These are phyloP conservation scores for Nestor notabilis DNA, from an alignment of 2,113 vertebrate species.

Conservation along the genomic window DNA sequence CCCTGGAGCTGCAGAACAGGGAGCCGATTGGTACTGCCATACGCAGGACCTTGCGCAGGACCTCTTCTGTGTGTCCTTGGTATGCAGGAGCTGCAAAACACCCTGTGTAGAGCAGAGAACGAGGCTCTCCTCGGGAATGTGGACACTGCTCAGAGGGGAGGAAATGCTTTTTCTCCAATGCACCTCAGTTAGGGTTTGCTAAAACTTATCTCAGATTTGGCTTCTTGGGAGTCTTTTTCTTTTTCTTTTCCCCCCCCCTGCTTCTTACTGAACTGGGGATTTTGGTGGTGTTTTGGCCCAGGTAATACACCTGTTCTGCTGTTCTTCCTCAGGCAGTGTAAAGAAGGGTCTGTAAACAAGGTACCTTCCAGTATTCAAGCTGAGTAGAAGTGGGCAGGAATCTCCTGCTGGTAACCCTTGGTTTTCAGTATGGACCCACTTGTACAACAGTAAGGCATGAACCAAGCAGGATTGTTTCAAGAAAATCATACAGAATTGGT, in stretches of 20 bases:
- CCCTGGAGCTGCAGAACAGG: neutral
- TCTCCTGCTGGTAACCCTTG: neutral
- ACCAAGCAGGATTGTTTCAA: neutral
- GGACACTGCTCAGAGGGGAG: neutral
- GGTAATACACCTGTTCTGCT: neutral
- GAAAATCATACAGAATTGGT: neutral
- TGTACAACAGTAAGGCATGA: neutral
- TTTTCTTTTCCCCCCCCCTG: too few species aligned
- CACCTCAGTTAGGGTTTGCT: accelerated
- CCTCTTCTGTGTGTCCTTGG: neutral
- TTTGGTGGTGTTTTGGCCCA: neutral
- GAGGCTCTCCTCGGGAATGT: neutral
- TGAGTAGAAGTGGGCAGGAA: neutral
- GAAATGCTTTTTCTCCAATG: neutral
- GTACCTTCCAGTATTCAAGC: neutral
- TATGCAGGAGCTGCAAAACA: neutral
- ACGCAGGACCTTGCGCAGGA: neutral
- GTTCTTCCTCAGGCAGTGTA: neutral
- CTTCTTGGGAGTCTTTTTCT: neutral
- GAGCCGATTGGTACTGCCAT: neutral
- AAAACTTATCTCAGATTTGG: neutral
- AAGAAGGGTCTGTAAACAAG: neutral
- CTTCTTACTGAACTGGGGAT: neutral
- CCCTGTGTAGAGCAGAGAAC: neutral
- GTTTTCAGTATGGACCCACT: neutral